Base-by-base conservation (phyloP, 2,888 invertebrate genomes). In the Agonum fuliginosum region DNA sequence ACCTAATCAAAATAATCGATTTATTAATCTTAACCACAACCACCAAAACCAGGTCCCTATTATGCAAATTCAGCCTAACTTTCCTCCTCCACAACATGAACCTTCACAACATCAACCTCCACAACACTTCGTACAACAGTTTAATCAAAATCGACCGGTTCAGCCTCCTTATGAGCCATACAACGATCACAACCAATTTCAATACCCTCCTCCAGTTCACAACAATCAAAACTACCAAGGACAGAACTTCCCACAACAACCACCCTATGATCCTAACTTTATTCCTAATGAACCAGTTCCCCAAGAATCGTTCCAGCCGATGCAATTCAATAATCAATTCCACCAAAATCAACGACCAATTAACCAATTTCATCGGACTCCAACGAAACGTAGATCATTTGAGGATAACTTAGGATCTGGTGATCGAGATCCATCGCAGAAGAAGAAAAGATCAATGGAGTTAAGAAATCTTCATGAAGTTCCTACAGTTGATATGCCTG, bases 401-500 rank as follows among this genome's bases (percentile, higher is more conserved):
- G 73, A 78, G 4, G 75, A 75, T 22, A 34, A 14, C 10, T 10
- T 72, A 54, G 34, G 43, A 10, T 79, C 78, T 19, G 58, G 51
- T 5, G 80, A 80, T 46, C 46, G 62, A n/a, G 79, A 80, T 19
- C 10, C 74, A 27, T 79, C 76, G 17, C 80, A 80, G 72, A 81
- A 80, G 48, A 82, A 81, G 72, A 81, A 81, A 54, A 79, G 79
- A 20, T 78, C 78, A 22, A 67, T 78, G 20, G 76, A 80, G 62
- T 80, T 80, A 8, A 78, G 78, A 20, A 82, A 82, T 79, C 76
- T 83, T 14, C 82, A 83, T 22, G 81, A 81, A 79, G 82, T 83
- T 51, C 80, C 77, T 22, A 82, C 80, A 22, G 78, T 81, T 5
- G 81, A 81, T 69, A 79, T 74, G 14, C 80, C 80, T 6, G 80